These are phyloP conservation scores for Aphis gossypii DNA, from an alignment of 1,140 invertebrate species.

Conservation along the genomic window DNA sequence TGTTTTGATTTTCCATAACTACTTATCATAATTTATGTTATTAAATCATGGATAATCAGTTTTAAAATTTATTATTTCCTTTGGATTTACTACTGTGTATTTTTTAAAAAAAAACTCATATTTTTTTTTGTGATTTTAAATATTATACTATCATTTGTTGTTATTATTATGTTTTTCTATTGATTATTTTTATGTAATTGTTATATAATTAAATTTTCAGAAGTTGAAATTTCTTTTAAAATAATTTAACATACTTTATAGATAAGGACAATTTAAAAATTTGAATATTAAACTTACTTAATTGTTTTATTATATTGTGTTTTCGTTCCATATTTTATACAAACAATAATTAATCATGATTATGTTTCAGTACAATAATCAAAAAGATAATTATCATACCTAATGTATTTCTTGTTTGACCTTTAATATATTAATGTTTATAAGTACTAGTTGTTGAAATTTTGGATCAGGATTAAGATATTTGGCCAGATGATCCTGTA, in stretches of 20 bases:
- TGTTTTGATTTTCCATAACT: not conserved
- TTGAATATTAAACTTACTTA: not conserved
- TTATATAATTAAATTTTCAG: not conserved
- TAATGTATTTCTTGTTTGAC: not conserved
- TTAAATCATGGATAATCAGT: not conserved
- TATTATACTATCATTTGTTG: not conserved
- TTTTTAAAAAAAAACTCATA: too few species aligned
- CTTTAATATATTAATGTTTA: not conserved
- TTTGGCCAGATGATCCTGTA: not conserved
- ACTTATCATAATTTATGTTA: not conserved
- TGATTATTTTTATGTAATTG: not conserved
- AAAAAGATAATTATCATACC: not conserved
- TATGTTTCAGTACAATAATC: not conserved
- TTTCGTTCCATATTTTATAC: not conserved
- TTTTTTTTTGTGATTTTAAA: too few species aligned
- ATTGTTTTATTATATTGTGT: not conserved
- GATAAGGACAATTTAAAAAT: not conserved
- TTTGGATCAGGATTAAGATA: not conserved
- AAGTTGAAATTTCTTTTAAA: not conserved
- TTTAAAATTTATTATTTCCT: not conserved
- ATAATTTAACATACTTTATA: not conserved
- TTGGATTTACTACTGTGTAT: not conserved
- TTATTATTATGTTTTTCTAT: not conserved
- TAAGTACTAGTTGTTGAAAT: not conserved
- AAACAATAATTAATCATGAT: not conserved